Evolutionary conservation across 2,888 invertebrate species (phyloP).

Genomic region (Cataglyphis cursor): DNA sequence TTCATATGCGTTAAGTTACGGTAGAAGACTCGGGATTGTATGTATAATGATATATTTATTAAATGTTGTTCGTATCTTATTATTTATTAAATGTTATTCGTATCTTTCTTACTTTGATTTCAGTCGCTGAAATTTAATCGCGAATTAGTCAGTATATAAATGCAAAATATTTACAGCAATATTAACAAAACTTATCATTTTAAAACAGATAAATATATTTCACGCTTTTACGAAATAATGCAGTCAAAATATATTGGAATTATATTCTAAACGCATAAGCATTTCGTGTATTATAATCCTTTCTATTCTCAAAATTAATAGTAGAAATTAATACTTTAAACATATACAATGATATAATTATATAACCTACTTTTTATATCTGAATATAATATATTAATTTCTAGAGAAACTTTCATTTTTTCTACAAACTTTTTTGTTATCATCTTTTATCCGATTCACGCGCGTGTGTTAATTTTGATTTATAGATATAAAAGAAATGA

Average conservation of each 20-base stretch:
- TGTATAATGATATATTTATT: not conserved
- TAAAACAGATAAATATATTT: not conserved
- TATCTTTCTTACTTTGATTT: constrained; percentile 6
- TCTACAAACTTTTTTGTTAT: not conserved
- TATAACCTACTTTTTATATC: not conserved
- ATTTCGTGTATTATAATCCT: not conserved
- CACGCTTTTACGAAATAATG: not conserved
- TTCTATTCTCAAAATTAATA: not conserved
- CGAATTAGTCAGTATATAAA: not conserved
- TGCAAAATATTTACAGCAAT: not conserved
- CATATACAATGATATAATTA: not conserved
- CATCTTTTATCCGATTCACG: not conserved
- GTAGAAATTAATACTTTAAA: not conserved
- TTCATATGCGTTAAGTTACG: not conserved
- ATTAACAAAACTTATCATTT: not conserved
- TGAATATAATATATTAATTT: not conserved
- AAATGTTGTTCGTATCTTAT: not conserved
- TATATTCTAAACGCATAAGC: not conserved
- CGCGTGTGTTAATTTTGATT: not conserved
- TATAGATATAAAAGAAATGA: not conserved
- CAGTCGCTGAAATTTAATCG: not conserved
- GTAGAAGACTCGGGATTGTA: not conserved
- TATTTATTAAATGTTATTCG: not conserved
- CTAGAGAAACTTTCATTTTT: not conserved
- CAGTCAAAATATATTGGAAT: not conserved